A percentile compares a stretch with the other conserved stretches of the same genome.
Evolutionary conservation across 2,888 invertebrate species (phyloP).

Genomic region (Apoderus coryli): DNA sequence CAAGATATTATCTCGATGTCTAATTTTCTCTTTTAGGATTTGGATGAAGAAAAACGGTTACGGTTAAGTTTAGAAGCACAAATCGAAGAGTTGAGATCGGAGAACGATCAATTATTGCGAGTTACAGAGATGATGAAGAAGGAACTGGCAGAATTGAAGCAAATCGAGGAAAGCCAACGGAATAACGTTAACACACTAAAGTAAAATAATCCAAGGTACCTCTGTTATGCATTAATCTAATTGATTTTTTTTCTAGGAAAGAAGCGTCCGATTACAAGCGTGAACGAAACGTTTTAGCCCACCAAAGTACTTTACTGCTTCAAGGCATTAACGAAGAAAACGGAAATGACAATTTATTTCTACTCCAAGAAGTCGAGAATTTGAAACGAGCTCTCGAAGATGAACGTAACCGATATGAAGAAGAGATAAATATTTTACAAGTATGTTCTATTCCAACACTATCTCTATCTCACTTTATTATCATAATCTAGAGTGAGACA

Average conservation of each 20-base stretch:
- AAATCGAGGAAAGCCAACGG: conserved; percentile 46
- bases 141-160: conserved; percentile 45
- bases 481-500: not conserved
- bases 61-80: conserved; percentile 40
- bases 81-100: conserved; percentile 34
- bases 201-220: conserved; percentile 6
- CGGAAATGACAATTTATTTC: conserved; percentile 36
- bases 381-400: conserved; percentile 46
- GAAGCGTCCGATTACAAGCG: conserved; percentile 48
- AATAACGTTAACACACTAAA: conserved; percentile 34
- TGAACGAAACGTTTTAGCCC: conserved; percentile 46
- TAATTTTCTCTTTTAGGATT: conserved; percentile 30
- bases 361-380: conserved; percentile 47
- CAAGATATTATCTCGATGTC: no score
- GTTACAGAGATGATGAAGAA: conserved; percentile 51
- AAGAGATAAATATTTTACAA: conserved; percentile 45
- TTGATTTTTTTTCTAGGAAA: conserved; percentile 29
- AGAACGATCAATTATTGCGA: conserved; percentile 46
- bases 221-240: conserved; percentile 19
- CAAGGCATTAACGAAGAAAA: conserved; percentile 46
- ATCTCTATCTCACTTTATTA: no score
- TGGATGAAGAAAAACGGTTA: conserved; percentile 37
- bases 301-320: conserved; percentile 48
- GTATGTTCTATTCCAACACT: no score
- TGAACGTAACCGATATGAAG: conserved; percentile 39